Conservation (phyloP, 1,140 invertebrate species). For the Hypsibius dujardini region DNA sequence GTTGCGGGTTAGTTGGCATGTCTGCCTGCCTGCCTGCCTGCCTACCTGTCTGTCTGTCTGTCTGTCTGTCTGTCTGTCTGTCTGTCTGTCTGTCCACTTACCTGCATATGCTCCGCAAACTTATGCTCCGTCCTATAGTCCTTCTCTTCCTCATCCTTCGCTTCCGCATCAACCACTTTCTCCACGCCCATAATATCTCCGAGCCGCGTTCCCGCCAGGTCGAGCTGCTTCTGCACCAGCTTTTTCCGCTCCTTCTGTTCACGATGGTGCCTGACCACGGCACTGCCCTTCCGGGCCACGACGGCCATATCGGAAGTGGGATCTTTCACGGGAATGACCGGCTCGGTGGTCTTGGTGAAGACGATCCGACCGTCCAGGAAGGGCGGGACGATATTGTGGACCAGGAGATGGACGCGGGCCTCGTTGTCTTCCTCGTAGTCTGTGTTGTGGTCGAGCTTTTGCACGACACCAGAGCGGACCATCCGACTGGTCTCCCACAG, state of each 20-base stretch:
- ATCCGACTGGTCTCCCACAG: constrained; percentile 96
- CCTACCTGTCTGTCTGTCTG: no score
- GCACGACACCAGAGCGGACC: constrained; percentile 84
- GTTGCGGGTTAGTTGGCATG: no score
- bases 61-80: constrained; percentile 64
- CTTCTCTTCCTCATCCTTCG: constrained; percentile 43
- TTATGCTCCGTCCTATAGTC: constrained; percentile 76
- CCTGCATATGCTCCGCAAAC: constrained; percentile 81
- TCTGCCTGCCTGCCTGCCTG: no score
- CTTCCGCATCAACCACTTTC: constrained; percentile 40
- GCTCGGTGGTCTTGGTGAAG: constrained; percentile 96
- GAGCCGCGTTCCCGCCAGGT: constrained; percentile 83
- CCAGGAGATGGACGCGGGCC: constrained; percentile 77
- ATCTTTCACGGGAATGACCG: constrained; percentile 75
- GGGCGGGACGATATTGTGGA: constrained; percentile 95
- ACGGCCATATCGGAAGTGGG: constrained; percentile 94
- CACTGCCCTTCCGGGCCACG: constrained; percentile 82
- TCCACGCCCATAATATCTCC: constrained; percentile 93
- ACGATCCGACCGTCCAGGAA: constrained; percentile 96
- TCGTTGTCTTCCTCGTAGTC: constrained; percentile 79
- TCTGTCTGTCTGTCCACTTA: constrained; percentile 49
- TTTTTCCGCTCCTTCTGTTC: constrained; percentile 89
- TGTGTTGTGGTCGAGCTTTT: constrained; percentile 68
- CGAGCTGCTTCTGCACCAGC: constrained; percentile 97
- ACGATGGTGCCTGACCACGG: constrained; percentile 65